Evolutionary conservation across 2,888 invertebrate species (phyloP).

Genomic region (Ptychoptera contaminata): DNA sequence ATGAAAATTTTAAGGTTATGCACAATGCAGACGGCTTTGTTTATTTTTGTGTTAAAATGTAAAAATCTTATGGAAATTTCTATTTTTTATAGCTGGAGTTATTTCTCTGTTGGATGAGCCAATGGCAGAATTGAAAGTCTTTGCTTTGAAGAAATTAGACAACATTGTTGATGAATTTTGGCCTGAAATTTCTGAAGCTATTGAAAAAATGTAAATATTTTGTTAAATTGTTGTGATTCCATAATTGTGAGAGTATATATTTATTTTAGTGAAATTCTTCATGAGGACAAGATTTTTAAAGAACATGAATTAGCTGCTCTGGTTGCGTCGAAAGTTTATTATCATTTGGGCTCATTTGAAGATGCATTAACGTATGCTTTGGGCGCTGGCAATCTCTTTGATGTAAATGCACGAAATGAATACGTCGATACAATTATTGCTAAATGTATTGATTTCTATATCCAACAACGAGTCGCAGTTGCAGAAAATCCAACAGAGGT

Average conservation of each 20-base stretch:
- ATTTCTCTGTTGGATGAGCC: constrained; percentile 92
- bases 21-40: background rate
- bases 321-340: constrained; percentile 96
- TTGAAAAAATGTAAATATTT: constrained; percentile 70
- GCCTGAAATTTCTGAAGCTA: constrained; percentile 97
- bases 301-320: constrained; percentile 89
- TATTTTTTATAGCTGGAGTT: constrained; percentile 55
- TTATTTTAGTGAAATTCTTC: constrained; percentile 63
- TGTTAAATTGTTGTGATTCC: background rate
- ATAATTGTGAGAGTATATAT: constrained; percentile 2
- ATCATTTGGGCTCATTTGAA: constrained; percentile 92
- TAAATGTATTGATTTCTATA: constrained; percentile 95
- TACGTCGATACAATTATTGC: constrained; percentile 96
- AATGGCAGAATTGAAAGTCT: constrained; percentile 82
- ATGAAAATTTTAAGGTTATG: constrained; percentile 6
- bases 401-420: constrained; percentile 85
- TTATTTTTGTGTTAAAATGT: background rate
- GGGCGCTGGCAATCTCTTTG: constrained; percentile 87
- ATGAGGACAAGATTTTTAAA: constrained; percentile 78
- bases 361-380: constrained; percentile 95
- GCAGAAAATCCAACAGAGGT: constrained; percentile 46
- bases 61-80: constrained; percentile 2
- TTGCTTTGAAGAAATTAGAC: constrained; percentile 84
- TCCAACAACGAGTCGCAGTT: constrained; percentile 64
- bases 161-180: constrained; percentile 94